Conservation (phyloP, 2,888 invertebrate genomes). For the Mesochorus sp. region DNA sequence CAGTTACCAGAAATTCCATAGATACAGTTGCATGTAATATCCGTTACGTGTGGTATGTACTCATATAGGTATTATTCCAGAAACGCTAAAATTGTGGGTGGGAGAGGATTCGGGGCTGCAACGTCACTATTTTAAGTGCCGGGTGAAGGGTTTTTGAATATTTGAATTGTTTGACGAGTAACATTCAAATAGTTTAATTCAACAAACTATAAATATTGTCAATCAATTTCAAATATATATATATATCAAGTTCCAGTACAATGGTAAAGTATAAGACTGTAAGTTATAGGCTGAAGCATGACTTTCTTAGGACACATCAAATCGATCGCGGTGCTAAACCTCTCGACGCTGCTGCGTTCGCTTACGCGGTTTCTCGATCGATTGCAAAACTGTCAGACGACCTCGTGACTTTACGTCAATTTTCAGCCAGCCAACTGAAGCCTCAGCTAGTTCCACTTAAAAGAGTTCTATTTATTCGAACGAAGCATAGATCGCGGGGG, state of each 20-base stretch:
- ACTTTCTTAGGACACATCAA: conserved; percentile 33
- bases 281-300: neutral
- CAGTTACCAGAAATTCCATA: too few relatives aligned
- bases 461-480: neutral
- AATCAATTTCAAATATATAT: neutral
- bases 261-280: conserved; percentile 11
- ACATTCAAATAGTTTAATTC: neutral
- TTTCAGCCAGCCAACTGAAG: conserved; percentile 6
- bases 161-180: neutral
- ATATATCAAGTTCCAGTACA: neutral
- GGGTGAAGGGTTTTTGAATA: neutral
- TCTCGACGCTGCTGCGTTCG: conserved; percentile 9
- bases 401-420: conserved; percentile 51
- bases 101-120: conserved; percentile 2
- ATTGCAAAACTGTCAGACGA: conserved; percentile 45
- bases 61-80: neutral
- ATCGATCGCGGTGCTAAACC: conserved; percentile 33
- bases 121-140: conserved; percentile 1
- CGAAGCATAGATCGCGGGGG: neutral
- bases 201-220: neutral
- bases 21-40: neutral
- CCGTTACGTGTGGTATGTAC: conserved; percentile 8
- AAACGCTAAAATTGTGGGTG: neutral
- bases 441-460: neutral
- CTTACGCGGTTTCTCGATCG: conserved; percentile 27